Conservation (phyloP, 1,140 invertebrate genomes). For the Drosophila neocordata region DNA sequence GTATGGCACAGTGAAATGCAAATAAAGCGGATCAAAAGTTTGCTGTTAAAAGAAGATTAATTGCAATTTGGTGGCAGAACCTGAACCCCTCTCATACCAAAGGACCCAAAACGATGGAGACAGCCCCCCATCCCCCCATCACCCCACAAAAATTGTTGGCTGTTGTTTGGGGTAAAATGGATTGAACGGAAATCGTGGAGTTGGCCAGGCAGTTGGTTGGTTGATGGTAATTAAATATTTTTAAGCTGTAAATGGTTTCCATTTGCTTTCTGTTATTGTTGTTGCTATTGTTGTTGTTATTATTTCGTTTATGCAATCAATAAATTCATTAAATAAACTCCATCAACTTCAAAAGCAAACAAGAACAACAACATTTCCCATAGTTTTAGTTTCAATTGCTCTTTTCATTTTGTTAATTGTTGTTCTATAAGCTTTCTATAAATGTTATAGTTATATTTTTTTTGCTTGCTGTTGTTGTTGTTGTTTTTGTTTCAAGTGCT, state of each 20-base stretch:
- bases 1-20: conserved; percentile 72
- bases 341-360: conserved; percentile 18
- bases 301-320: conserved; percentile 58
- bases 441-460: conserved; percentile 35
- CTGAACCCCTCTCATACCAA: conserved; percentile 39
- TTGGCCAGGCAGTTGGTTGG: conserved; percentile 6
- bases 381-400: conserved; percentile 59
- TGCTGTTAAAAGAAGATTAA: conserved; percentile 80
- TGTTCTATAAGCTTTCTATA: conserved; percentile 32
- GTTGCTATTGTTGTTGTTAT: conserved; percentile 21
- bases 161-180: neutral
- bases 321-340: conserved; percentile 56
- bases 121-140: no score
- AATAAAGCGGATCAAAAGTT: conserved; percentile 80
- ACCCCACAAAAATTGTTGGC: no score
- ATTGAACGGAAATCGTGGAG: neutral
- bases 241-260: conserved; percentile 78
- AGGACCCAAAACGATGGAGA: neutral
- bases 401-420: conserved; percentile 57
- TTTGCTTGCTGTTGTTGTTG: neutral
- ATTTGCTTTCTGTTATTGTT: conserved; percentile 54
- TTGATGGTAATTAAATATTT: conserved; percentile 75
- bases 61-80: conserved; percentile 76
- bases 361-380: conserved; percentile 32
- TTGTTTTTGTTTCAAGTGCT: conserved; percentile 46